phyloP scores from a whole-genome alignment of 2,113 vertebrate species.

The Platysternon megacephalum region DNA sequence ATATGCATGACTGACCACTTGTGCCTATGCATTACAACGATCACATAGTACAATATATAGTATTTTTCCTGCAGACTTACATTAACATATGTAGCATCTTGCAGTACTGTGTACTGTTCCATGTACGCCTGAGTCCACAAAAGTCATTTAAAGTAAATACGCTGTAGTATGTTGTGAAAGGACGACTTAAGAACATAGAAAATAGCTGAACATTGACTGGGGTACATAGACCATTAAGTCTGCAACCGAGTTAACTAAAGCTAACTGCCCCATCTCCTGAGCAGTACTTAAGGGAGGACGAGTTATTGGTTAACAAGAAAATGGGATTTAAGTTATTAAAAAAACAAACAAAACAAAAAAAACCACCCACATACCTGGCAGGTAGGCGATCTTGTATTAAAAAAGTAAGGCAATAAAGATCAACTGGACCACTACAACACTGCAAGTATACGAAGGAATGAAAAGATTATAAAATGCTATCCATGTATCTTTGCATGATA shows the following conservation, averaged over 20 bases:
- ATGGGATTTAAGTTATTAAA: accelerated
- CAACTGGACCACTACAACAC: neutral
- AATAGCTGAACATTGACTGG: accelerated
- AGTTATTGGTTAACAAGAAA: neutral
- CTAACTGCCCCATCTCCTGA: neutral
- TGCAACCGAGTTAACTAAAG: accelerated
- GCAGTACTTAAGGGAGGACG: neutral
- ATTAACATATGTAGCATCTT: accelerated
- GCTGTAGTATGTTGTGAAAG: too few relatives aligned
- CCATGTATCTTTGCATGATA: neutral
- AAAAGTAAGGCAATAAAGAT: neutral
- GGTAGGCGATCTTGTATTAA: neutral
- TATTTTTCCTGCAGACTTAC: neutral
- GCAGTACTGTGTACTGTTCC: neutral
- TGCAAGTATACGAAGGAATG: neutral
- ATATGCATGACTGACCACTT: accelerated
- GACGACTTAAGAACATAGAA: accelerated
- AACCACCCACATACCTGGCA: neutral
- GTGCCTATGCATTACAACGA: neutral
- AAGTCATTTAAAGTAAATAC: accelerated
- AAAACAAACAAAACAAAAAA: accelerated
- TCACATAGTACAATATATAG: neutral
- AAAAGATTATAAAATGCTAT: neutral
- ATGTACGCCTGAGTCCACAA: accelerated
- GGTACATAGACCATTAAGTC: neutral